phyloP scores from a whole-genome alignment of 2,113 vertebrate genomes.

The Alces alces region DNA sequence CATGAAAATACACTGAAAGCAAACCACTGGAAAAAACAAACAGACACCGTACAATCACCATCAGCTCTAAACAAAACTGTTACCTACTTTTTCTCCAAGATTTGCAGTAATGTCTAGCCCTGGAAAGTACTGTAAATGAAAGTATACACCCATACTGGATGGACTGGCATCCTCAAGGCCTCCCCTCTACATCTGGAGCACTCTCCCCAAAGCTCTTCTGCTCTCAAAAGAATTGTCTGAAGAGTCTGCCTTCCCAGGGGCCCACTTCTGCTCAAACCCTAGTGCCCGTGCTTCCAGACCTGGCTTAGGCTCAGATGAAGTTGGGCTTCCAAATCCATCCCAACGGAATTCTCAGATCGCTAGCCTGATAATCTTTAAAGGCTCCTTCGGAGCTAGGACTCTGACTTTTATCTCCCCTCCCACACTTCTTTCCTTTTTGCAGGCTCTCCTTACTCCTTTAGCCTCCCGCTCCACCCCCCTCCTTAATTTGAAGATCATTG shows the following conservation, averaged over 20 bases:
- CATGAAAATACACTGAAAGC: slow-evolving; percentile 16
- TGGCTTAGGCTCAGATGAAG: slow-evolving; percentile 58
- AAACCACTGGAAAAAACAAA: background rate
- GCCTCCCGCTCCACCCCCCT: slow-evolving; percentile 58
- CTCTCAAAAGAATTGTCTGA: slow-evolving; percentile 39
- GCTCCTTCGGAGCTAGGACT: slow-evolving; percentile 60
- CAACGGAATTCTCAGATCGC: slow-evolving; percentile 69
- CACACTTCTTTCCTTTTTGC: slow-evolving; percentile 65
- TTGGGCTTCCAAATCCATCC: slow-evolving; percentile 56
- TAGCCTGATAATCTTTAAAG: slow-evolving; percentile 75
- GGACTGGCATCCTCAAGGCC: slow-evolving; percentile 27
- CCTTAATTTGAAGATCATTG: slow-evolving; percentile 80
- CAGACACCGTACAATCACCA: background rate
- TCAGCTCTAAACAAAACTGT: slow-evolving; percentile 4
- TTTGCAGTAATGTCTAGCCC: background rate
- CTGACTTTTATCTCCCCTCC: slow-evolving; percentile 77
- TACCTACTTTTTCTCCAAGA: background rate
- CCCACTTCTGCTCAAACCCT: slow-evolving; percentile 59
- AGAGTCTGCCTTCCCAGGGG: slow-evolving; percentile 51
- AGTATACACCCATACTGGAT: slow-evolving; percentile 5
- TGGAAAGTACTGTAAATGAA: slow-evolving; percentile 24
- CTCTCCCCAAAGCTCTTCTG: slow-evolving; percentile 50
- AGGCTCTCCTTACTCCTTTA: slow-evolving; percentile 68
- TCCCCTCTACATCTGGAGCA: slow-evolving; percentile 38
- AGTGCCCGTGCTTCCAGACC: background rate